These are phyloP conservation scores for Mola mola DNA, from an alignment of 2,113 vertebrate genomes.

Conservation along the genomic window DNA sequence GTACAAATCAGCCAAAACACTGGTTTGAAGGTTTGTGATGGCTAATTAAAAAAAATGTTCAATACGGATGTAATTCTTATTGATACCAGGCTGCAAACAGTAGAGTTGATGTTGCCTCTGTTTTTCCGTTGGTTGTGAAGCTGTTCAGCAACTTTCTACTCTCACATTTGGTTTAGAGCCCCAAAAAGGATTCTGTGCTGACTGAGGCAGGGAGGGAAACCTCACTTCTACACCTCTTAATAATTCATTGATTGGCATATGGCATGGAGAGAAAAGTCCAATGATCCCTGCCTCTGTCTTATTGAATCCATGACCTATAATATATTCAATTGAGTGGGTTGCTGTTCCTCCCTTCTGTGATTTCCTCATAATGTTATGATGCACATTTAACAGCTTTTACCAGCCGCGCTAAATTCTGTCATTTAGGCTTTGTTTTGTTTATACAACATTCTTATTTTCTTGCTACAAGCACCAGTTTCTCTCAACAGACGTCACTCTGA, in stretches of 20 bases:
- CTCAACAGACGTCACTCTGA: not conserved
- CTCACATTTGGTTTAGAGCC: too few species aligned
- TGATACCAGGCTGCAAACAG: too few species aligned
- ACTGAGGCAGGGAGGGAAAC: slow-evolving; percentile 50
- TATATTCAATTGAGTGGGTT: slow-evolving; percentile 33
- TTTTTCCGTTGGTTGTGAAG: too few species aligned
- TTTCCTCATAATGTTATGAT: slow-evolving; percentile 25
- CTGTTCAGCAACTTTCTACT: too few species aligned
- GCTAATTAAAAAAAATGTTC: too few species aligned
- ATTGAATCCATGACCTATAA: slow-evolving; percentile 20
- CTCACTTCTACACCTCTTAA: slow-evolving; percentile 60
- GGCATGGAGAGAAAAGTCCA: slow-evolving; percentile 58
- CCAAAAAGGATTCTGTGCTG: slow-evolving; percentile 27
- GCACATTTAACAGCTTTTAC: slow-evolving; percentile 48
- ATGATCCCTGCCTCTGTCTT: slow-evolving; percentile 49
- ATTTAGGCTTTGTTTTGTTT: slow-evolving; percentile 32
- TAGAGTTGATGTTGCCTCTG: too few species aligned
- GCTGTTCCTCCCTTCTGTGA: slow-evolving; percentile 28
- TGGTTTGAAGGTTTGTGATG: too few species aligned
- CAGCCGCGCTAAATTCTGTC: slow-evolving; percentile 38
- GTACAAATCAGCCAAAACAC: too few species aligned
- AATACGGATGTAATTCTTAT: too few species aligned
- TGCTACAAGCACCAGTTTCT: slow-evolving; percentile 12
- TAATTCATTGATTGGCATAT: slow-evolving; percentile 80
- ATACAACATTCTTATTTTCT: slow-evolving; percentile 10